Conservation (phyloP, 1,140 invertebrate species). For the Lordiphosa stackelbergi region DNA sequence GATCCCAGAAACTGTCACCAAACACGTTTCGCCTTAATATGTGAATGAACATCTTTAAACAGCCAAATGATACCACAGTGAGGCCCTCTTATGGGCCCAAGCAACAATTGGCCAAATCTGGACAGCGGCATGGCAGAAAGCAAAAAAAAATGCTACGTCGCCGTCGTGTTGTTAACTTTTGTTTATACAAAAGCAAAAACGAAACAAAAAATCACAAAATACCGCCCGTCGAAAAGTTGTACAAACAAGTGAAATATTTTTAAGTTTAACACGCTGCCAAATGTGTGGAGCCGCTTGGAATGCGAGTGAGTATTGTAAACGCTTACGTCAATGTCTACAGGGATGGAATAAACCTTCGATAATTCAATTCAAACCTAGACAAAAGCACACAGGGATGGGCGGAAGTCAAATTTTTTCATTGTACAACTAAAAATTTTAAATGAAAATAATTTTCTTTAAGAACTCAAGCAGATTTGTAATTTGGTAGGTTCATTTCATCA, state of each 20-base stretch:
- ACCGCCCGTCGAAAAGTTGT: constrained; percentile 49
- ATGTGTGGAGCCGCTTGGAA: constrained; percentile 7
- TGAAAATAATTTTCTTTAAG: too few relatives aligned
- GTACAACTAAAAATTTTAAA: too few relatives aligned
- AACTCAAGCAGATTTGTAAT: too few relatives aligned
- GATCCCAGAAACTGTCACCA: constrained; percentile 53
- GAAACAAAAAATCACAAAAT: constrained; percentile 25
- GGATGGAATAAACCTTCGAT: too few relatives aligned
- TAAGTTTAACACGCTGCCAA: constrained; percentile 28
- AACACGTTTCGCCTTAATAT: constrained; percentile 33
- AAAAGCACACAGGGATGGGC: too few relatives aligned
- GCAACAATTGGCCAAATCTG: constrained; percentile 60
- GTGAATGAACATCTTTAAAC: constrained; percentile 2
- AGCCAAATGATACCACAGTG: constrained; percentile 60
- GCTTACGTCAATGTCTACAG: constrained; percentile 3
- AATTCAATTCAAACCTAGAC: too few relatives aligned
- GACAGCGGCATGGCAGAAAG: constrained; percentile 54
- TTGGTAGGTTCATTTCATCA: too few relatives aligned
- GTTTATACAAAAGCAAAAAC: constrained; percentile 48
- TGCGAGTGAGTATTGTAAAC: constrained; percentile 8
- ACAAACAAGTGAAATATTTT: constrained; percentile 63
- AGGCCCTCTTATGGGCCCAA: constrained; percentile 38
- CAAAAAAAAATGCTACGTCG: constrained; percentile 22
- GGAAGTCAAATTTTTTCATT: too few relatives aligned
- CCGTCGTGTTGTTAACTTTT: constrained; percentile 50